Evolutionary conservation across 2,113 vertebrate species (phyloP).

Genomic region (Vulpes ferrilata): DNA sequence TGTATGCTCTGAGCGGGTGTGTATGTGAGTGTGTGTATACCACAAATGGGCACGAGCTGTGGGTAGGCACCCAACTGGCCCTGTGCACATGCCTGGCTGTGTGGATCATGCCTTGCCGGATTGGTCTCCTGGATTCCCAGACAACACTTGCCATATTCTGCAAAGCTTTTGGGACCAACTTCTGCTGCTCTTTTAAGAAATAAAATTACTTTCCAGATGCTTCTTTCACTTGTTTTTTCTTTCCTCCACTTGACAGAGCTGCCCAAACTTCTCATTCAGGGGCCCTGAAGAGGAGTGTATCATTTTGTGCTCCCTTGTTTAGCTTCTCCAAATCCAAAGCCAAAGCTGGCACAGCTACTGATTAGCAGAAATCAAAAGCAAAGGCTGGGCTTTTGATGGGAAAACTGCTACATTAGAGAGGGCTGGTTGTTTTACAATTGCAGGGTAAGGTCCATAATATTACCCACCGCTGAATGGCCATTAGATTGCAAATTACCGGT

Average conservation of each 20-base stretch:
- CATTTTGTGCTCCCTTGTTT: constrained; percentile 74
- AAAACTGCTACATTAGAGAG: constrained; percentile 81
- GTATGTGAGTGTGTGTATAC: background rate
- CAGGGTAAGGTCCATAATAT: constrained; percentile 80
- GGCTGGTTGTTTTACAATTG: constrained; percentile 79
- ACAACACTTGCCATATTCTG: constrained; percentile 30
- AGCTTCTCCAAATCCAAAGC: constrained; percentile 75
- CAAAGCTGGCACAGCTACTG: constrained; percentile 77
- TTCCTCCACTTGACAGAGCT: constrained; percentile 63
- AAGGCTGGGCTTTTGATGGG: constrained; percentile 78
- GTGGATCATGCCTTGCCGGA: background rate
- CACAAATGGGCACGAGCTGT: background rate
- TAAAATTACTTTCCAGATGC: constrained; percentile 71
- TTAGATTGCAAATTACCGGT: constrained; percentile 83
- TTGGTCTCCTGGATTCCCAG: background rate
- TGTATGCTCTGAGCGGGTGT: background rate
- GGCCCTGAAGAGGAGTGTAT: constrained; percentile 66
- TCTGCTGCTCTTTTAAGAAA: constrained; percentile 74
- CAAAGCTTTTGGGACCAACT: constrained; percentile 36
- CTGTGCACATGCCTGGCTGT: background rate
- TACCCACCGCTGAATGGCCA: constrained; percentile 76
- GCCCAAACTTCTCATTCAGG: constrained; percentile 65
- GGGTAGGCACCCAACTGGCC: background rate
- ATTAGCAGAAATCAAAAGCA: constrained; percentile 81
- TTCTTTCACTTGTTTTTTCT: constrained; percentile 57